These are phyloP conservation scores for Nemoura dubitans DNA, from an alignment of 2,888 invertebrate genomes.

Conservation along the genomic window DNA sequence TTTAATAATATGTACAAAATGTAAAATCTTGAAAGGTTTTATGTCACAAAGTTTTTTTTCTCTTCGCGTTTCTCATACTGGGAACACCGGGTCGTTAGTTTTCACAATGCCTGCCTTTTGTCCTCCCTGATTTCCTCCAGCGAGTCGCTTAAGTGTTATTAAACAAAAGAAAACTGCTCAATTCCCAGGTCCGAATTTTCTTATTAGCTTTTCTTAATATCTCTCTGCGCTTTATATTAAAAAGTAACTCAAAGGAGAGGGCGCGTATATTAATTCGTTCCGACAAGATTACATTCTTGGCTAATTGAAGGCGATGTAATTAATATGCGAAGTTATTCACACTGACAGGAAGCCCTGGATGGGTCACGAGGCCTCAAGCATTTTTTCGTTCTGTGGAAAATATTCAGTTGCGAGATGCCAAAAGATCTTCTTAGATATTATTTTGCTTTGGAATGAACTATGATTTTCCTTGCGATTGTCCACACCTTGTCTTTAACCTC, in stretches of 20 bases:
- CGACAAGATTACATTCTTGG: background rate
- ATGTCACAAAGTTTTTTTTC: background rate
- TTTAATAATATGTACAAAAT: slow-evolving; percentile 12
- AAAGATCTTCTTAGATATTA: too few species aligned
- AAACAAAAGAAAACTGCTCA: slow-evolving; percentile 12
- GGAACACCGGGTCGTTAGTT: background rate
- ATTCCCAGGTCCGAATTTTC: slow-evolving; percentile 3
- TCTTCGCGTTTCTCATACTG: background rate
- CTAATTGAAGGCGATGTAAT: background rate
- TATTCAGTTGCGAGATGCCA: too few species aligned
- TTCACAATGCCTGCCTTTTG: slow-evolving; percentile 4
- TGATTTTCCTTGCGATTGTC: too few species aligned
- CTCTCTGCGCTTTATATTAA: background rate
- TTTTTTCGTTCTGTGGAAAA: background rate
- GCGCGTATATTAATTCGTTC: slow-evolving; percentile 7
- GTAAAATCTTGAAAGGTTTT: slow-evolving; percentile 12
- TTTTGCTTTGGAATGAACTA: too few species aligned
- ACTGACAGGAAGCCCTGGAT: background rate
- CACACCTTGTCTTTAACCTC: too few species aligned
- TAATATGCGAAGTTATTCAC: background rate
- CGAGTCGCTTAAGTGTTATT: background rate
- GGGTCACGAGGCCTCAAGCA: background rate
- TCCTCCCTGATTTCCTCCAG: background rate
- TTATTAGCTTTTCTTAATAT: background rate
- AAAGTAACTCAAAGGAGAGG: background rate